Conservation (phyloP, 2,888 invertebrate genomes). For the Alsophila aescularia region DNA sequence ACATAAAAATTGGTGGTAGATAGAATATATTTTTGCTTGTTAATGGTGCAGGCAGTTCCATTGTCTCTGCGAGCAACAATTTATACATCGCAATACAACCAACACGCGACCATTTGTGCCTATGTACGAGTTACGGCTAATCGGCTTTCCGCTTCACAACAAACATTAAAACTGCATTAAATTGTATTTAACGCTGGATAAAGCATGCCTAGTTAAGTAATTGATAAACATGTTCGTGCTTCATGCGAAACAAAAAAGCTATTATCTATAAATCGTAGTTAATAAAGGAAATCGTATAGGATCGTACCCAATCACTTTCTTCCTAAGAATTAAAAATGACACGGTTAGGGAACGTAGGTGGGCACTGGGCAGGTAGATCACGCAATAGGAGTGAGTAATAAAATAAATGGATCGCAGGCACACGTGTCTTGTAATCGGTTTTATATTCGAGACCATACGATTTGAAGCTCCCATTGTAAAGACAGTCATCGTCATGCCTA, state of each 20-base stretch:
- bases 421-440: conserved; percentile 44
- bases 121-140: conserved; percentile 55
- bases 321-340: conserved; percentile 65
- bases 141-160: conserved; percentile 65
- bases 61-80: conserved; percentile 65
- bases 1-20: conserved; percentile 58
- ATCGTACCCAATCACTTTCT: conserved; percentile 44
- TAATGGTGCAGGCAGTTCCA: conserved; percentile 53
- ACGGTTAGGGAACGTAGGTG: conserved; percentile 58
- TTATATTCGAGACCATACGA: conserved; percentile 15
- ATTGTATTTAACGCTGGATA: conserved; percentile 70
- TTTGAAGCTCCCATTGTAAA: neutral
- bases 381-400: conserved; percentile 50
- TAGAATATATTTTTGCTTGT: conserved; percentile 54
- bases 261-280: conserved; percentile 34
- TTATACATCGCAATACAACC: conserved; percentile 60
- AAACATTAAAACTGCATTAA: conserved; percentile 79
- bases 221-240: conserved; percentile 64
- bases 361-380: conserved; percentile 68
- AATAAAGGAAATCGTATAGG: conserved; percentile 31
- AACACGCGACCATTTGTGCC: conserved; percentile 59
- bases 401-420: conserved; percentile 60
- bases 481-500: too few species aligned
- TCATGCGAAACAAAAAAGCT: conserved; percentile 54
- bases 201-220: conserved; percentile 65